Evolutionary conservation across 2,888 invertebrate species (phyloP), one percentile per base, ranked within the genome.

Genomic region (Sesia apiformis): DNA sequence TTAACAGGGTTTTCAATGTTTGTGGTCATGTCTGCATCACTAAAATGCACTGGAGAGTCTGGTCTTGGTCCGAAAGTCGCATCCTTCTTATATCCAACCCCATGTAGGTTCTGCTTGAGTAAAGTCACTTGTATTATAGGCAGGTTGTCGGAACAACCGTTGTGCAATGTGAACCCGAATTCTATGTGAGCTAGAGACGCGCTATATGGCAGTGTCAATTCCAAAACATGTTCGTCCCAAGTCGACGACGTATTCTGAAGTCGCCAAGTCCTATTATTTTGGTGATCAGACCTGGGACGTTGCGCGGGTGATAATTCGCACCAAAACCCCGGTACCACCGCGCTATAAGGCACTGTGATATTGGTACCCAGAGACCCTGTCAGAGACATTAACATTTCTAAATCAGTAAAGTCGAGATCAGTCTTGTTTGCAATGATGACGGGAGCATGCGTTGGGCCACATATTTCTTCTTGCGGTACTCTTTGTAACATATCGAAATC

Each of bases 271-370:
- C 96, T 92, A 4, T 95, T 96, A 68, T 96, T 94, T 71, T 96
- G 97, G 1, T 97, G 96, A 76, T 97, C 96, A 43, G 96, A 93
- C 23, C 97, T 90, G 66, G 97, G 96, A 56, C 97, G 93, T 74
- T 97, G 97, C 4, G 97, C 96, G 61, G 97, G 97, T 65, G 97
- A 96, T 67, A 97, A 91, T 78, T 97, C 97, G 62, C 94, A 95
- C 98, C 98, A 98, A 79, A 97, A 97, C 3, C 96, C 94, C 0
- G 97, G 97, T 3, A 97, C 96, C 8, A 96, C 97, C 0, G 97
- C 96, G 54, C 95, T 93, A 76, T 96, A 97, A 52, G 90, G 90
- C 58, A 90, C 85, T 39, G 90, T 84, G 5, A 82, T 82, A 59
- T 86, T 89, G 40, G 81, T 82, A 38, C 92, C 92, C 61, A 96